Conservation (phyloP, 2,888 invertebrate genomes). For the Rotaria magnacalcarata region DNA sequence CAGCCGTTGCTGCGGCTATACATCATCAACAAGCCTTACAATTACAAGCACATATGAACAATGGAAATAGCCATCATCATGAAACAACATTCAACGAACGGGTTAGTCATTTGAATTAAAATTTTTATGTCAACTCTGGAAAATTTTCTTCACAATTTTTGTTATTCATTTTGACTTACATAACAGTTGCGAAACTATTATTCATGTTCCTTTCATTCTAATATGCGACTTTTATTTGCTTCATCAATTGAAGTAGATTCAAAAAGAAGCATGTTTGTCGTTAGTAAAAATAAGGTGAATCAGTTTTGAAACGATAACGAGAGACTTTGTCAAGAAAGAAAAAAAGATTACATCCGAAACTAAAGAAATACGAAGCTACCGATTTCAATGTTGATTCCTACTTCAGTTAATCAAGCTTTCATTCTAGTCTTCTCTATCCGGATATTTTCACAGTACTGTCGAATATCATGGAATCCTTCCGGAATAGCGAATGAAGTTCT, state of each 20-base stretch:
- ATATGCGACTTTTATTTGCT: neutral
- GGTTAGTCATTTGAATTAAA: neutral
- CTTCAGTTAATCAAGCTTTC: neutral
- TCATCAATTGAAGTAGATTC: neutral
- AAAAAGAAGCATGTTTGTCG: too few species aligned
- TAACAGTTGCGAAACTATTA: neutral
- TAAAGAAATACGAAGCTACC: too few species aligned
- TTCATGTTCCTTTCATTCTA: neutral
- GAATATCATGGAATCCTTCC: neutral
- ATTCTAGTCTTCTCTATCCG: neutral
- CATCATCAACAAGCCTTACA: conserved; percentile 7
- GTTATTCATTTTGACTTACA: neutral
- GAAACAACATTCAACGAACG: neutral
- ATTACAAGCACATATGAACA: neutral
- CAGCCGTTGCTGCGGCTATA: neutral
- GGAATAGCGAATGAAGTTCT: too few species aligned
- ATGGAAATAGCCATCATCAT: neutral
- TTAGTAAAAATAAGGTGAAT: too few species aligned
- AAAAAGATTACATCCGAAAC: too few species aligned
- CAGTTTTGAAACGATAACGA: too few species aligned
- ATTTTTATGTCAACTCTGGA: too few species aligned
- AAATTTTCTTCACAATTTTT: too few species aligned
- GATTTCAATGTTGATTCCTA: neutral
- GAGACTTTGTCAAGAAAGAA: too few species aligned
- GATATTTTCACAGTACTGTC: neutral